Evolutionary conservation across 2,113 vertebrate species (phyloP), one percentile per base, ranked within the genome.

Genomic region (Chaetorhynchus papuensis): DNA sequence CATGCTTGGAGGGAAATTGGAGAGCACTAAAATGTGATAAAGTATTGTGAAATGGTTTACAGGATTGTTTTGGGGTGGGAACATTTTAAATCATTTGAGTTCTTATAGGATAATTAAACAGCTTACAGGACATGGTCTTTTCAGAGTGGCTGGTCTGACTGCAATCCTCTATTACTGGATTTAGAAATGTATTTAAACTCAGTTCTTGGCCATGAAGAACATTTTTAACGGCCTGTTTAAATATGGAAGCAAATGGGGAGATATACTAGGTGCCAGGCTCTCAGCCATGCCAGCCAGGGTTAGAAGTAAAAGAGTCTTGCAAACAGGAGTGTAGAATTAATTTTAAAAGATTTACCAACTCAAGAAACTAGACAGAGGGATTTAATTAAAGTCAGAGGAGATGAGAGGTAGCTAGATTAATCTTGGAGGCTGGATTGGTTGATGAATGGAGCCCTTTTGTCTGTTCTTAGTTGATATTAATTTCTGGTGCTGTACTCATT

Each of bases 321-420:
- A 93, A 89, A 80, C n/a, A 54, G 42, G 66, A 91, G 10, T n/a
- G 30, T 63, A 26, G 71, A 83, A 88, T 81, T 87, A 3, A 89
- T 94, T 94, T 83, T 6, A 75, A 80, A 90, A 90, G 82, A 96
- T 81, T 86, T 91, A 90, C 92, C 90, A 95, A 87, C 39, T 83
- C 47, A 59, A 80, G 70, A 93, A 91, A 83, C 30, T 81, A 90
- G 79, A 27, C 68, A 93, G 88, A 93, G 18, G 19, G 41, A 78
- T 96, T 94, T 93, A 96, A 94, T 93, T 96, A 90, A 94, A 92
- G 64, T 78, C 76, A 92, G 75, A 71, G 60, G 50, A 81, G 56
- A 83, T 70, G 90, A 90, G 76, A 91, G 27, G 78, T 85, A 63
- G 85, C 35, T 83, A 77, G 68, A 94, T 90, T 94, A 86, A 96